Evolutionary conservation across 1,140 invertebrate species (phyloP), one percentile per base, ranked within the genome.

Genomic region (Gonioctena quinquepunctata): DNA sequence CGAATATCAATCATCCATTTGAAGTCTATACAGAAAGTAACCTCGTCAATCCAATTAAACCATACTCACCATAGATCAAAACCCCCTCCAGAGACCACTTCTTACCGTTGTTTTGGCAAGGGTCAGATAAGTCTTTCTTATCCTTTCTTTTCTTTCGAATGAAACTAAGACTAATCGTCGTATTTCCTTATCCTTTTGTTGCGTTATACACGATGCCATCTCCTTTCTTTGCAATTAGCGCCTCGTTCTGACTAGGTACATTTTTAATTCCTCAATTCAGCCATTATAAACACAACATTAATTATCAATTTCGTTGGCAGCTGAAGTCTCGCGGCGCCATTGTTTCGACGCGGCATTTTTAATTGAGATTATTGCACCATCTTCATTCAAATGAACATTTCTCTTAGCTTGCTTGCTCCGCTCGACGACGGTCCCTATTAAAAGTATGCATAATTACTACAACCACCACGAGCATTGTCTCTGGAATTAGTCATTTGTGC

Each of bases 241-340:
- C 72, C 61, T 74, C 73, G 65, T 70, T 76, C 75, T 75, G 74
- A 76, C 60, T 79, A 80, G 79, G 79, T 81, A 77, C 80, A 79
- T 81, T 79, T 80, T 81, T 81, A 81, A 81, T 81, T 81, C 78
- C 80, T 74, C 78, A 77, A 81, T 81, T 73, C 78, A 65, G 72
- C 78, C 70, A 81, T 82, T 82, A 82, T 81, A 80, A 82, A 81
- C 81, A 82, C 80, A 80, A 81, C 80, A 82, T 82, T 81, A 82
- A 82, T 82, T 82, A 82, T 82, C 81, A 82, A 82, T 82, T 82
- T 77, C 67, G 69, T 59, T 73, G 75, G 73, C 78, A 77, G 78
- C 68, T 66, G 70, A 76, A 73, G 73, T 79, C 71, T 73, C 69
- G 72, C 73, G 77, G 78, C 78, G 79, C 78, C 73, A 79, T 80